Conservation (phyloP, 2,113 vertebrate species). For the Psettodes erumei region DNA sequence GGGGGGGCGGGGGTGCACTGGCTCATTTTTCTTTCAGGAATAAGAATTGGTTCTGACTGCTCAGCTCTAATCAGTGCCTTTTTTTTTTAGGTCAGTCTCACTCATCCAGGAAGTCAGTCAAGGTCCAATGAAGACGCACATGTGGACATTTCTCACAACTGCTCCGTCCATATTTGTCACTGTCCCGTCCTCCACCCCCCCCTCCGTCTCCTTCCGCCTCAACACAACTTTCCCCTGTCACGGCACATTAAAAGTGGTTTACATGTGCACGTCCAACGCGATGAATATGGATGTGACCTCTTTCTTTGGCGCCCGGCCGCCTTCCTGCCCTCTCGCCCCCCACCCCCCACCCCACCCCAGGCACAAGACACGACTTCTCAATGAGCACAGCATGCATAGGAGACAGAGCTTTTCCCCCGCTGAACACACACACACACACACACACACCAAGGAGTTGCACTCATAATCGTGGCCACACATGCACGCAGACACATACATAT, state of each 20-base stretch:
- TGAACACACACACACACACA: conserved; percentile 43
- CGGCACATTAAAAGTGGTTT: conserved; percentile 96
- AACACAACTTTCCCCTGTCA: conserved; percentile 92
- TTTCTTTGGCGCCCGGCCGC: conserved; percentile 91
- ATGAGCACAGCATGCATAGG: conserved; percentile 93
- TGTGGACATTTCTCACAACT: conserved; percentile 70
- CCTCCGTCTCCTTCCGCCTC: conserved; percentile 76
- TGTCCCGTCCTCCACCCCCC: conserved; percentile 35
- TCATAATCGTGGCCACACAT: conserved; percentile 42
- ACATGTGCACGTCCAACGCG: conserved; percentile 96
- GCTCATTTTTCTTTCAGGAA: not conserved
- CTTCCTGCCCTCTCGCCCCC: conserved; percentile 67
- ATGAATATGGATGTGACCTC: conserved; percentile 99
- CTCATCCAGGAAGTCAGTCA: conserved; percentile 42
- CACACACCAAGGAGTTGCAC: conserved; percentile 37
- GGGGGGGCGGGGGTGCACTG: too few relatives aligned
- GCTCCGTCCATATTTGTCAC: conserved; percentile 51
- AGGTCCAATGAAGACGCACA: conserved; percentile 46
- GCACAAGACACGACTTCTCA: conserved; percentile 92
- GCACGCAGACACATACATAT: conserved; percentile 21
- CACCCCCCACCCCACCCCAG: conserved; percentile 83
- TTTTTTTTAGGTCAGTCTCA: conserved; percentile 49
- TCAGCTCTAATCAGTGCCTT: conserved; percentile 14
- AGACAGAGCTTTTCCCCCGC: conserved; percentile 78
- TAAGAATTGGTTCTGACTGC: not conserved